phyloP scores from a whole-genome alignment of 2,888 invertebrate genomes.

The Acrocyrtus sp. region DNA sequence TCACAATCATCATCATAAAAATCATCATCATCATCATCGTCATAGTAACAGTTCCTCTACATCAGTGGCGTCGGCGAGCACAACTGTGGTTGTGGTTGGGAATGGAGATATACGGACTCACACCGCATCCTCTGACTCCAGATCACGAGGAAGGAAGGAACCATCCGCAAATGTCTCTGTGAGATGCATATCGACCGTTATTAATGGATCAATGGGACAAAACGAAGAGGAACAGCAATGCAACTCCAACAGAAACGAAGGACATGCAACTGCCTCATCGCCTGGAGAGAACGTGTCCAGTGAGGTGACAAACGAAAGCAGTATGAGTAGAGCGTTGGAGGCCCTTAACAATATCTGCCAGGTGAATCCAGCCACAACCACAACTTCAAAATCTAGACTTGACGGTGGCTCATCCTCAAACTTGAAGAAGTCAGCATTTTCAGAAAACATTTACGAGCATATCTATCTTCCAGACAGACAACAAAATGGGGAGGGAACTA shows the following conservation, averaged over 20 bases:
- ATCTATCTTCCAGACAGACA: conserved; percentile 51
- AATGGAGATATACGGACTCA: conserved; percentile 37
- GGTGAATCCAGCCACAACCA: too few relatives aligned
- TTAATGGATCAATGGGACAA: too few relatives aligned
- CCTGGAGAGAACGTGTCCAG: too few relatives aligned
- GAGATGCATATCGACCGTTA: too few relatives aligned
- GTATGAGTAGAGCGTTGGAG: neutral
- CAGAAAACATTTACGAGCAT: conserved; percentile 61
- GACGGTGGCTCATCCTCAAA: neutral
- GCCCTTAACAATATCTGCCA: neutral
- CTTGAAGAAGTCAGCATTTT: conserved; percentile 30
- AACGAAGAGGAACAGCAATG: too few relatives aligned
- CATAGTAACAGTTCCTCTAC: conserved; percentile 2
- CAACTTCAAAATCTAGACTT: neutral
- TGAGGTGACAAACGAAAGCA: neutral
- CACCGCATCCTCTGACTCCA: neutral
- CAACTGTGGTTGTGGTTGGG: conserved; percentile 39
- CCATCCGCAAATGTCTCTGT: too few relatives aligned
- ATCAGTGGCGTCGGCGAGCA: conserved; percentile 13
- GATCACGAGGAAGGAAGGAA: too few relatives aligned
- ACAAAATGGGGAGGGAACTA: conserved; percentile 5
- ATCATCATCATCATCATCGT: conserved; percentile 13
- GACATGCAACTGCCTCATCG: too few relatives aligned
- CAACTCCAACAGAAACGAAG: too few relatives aligned
- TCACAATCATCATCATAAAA: too few relatives aligned